Conservation (phyloP, 2,797 vertebrate species). For the Clarias fuscus region DNA sequence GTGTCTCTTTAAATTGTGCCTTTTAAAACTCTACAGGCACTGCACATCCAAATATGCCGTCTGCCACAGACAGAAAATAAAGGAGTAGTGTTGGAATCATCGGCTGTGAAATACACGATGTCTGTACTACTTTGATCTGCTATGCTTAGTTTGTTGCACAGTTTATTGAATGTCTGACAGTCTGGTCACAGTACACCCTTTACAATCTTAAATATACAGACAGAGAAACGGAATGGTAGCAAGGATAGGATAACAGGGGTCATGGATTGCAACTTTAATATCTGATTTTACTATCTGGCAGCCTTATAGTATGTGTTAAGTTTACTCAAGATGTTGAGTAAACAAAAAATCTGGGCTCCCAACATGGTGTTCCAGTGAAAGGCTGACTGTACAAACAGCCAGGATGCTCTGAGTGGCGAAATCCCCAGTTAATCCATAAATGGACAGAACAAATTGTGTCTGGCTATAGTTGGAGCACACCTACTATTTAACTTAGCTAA, state of each 20-base stretch:
- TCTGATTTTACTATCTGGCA: neutral
- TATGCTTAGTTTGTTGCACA: slow-evolving; percentile 28
- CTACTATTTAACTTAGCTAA: too few relatives aligned
- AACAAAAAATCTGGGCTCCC: neutral
- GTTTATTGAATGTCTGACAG: slow-evolving; percentile 26
- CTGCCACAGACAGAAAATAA: neutral
- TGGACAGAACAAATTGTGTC: too few relatives aligned
- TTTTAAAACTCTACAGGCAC: neutral
- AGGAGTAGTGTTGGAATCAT: slow-evolving; percentile 23
- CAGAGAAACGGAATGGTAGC: neutral
- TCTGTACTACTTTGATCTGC: slow-evolving; percentile 27
- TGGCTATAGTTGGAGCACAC: too few relatives aligned
- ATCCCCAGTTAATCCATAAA: too few relatives aligned
- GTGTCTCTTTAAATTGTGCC: neutral
- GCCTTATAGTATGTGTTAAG: neutral
- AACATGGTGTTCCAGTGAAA: too few relatives aligned
- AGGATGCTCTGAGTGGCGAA: too few relatives aligned
- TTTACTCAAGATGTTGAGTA: neutral
- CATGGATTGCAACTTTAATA: neutral
- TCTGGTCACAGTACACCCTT: slow-evolving; percentile 3
- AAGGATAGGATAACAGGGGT: neutral
- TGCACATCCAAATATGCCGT: neutral
- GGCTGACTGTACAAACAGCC: too few relatives aligned
- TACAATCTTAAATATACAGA: slow-evolving; percentile 27
- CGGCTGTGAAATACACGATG: slow-evolving; percentile 27